phyloP scores from a whole-genome alignment of 2,797 vertebrate genomes.

The Clarias laeviceps region DNA sequence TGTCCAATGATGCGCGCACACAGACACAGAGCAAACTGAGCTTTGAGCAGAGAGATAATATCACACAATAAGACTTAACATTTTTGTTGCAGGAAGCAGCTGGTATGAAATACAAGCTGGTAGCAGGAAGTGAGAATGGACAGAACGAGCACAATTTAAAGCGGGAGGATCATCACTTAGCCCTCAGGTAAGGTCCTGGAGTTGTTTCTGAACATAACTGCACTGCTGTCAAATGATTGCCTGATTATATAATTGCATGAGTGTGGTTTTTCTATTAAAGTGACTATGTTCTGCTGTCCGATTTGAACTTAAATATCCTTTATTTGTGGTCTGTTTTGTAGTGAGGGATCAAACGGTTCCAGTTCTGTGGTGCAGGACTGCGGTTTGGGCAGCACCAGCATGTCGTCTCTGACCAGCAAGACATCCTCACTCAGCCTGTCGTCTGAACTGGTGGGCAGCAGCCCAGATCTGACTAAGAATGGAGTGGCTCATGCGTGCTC shows the following conservation, averaged over 20 bases:
- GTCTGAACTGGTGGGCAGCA: slow-evolving; percentile 75
- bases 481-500: slow-evolving; percentile 66
- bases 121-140: slow-evolving; percentile 79
- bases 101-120: slow-evolving; percentile 79
- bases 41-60: too few species aligned
- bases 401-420: slow-evolving; percentile 78
- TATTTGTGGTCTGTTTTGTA: slow-evolving; percentile 54
- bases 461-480: slow-evolving; percentile 72
- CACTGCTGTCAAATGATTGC: background rate
- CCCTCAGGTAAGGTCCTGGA: slow-evolving; percentile 74
- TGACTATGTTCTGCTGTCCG: background rate
- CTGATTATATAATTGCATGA: background rate
- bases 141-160: slow-evolving; percentile 76
- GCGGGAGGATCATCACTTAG: slow-evolving; percentile 76
- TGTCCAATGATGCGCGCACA: too few species aligned
- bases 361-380: slow-evolving; percentile 74
- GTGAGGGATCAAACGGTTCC: slow-evolving; percentile 81
- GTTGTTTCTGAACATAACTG: background rate
- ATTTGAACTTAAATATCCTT: background rate
- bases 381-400: slow-evolving; percentile 57
- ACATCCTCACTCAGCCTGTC: slow-evolving; percentile 77
- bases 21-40: too few species aligned
- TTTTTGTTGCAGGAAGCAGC: slow-evolving; percentile 73
- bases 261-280: background rate
- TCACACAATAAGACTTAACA: too few species aligned